These are phyloP conservation scores for Coccyzus lansbergi DNA, from an alignment of 2,797 vertebrate species.

Conservation along the genomic window DNA sequence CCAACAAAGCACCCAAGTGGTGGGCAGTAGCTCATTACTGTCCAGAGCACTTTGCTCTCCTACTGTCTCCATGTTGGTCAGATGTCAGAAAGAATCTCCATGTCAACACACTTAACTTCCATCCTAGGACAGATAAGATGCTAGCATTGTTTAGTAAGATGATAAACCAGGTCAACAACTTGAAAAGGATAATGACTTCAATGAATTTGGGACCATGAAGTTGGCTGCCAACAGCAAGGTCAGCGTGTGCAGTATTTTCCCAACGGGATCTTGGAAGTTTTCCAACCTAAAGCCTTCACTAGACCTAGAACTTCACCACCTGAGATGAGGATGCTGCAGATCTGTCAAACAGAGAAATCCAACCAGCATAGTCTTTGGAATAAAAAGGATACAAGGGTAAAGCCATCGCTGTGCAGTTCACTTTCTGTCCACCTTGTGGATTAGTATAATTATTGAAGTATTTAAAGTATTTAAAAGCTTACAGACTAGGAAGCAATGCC, in stretches of 20 bases:
- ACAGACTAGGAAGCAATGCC: constrained; percentile 55
- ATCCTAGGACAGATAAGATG: not conserved
- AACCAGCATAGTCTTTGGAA: not conserved
- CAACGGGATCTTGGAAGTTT: not conserved
- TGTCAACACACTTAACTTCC: not conserved
- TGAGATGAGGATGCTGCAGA: not conserved
- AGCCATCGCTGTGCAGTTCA: not conserved
- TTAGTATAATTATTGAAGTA: constrained; percentile 47
- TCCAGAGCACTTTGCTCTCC: not conserved
- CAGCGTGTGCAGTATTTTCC: not conserved
- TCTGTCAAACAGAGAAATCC: not conserved
- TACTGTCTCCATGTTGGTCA: not conserved
- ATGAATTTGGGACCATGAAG: not conserved
- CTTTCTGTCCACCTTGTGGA: not conserved
- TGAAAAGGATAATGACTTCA: not conserved
- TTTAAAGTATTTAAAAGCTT: not conserved
- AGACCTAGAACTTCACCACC: not conserved
- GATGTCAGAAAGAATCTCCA: not conserved
- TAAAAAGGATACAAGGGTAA: not conserved
- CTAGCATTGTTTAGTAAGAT: not conserved
- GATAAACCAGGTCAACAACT: not conserved
- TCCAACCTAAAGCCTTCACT: not conserved
- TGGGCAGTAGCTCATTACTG: not conserved
- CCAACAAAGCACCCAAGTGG: not conserved
- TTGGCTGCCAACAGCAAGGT: not conserved